phyloP scores from a whole-genome alignment of 2,888 invertebrate genomes.

The Apeira syringaria region DNA sequence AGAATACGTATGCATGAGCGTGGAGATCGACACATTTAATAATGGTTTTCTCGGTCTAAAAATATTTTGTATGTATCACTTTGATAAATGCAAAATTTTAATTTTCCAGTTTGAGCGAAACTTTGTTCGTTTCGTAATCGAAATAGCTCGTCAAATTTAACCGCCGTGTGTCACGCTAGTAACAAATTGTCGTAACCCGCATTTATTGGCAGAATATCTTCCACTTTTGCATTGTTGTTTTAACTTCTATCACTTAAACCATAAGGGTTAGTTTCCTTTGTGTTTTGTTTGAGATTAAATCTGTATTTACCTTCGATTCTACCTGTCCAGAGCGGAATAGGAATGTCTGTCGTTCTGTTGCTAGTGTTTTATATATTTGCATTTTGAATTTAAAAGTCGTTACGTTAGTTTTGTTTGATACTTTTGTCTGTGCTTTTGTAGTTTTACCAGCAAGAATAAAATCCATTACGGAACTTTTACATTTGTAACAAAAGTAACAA shows the following conservation, averaged over 20 bases:
- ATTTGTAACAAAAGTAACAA: too few species aligned
- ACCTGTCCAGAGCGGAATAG: slow-evolving; percentile 34
- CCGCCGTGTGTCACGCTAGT: slow-evolving; percentile 44
- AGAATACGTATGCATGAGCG: too few species aligned
- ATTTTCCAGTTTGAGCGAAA: too few species aligned
- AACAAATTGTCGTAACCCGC: slow-evolving; percentile 59
- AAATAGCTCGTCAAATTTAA: slow-evolving; percentile 33
- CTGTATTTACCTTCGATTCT: slow-evolving; percentile 34
- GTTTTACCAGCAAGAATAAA: background rate
- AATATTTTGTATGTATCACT: too few species aligned
- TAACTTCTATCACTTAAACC: slow-evolving; percentile 22
- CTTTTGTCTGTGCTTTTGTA: slow-evolving; percentile 14
- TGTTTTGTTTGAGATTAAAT: slow-evolving; percentile 23
- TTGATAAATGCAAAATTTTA: too few species aligned
- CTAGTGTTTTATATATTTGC: slow-evolving; percentile 28
- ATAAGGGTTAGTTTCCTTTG: slow-evolving; percentile 28
- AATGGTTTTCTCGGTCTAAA: too few species aligned
- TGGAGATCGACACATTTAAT: too few species aligned
- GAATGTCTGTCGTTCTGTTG: slow-evolving; percentile 31
- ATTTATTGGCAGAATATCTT: slow-evolving; percentile 54
- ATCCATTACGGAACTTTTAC: too few species aligned
- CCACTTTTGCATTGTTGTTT: slow-evolving; percentile 16
- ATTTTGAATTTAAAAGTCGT: slow-evolving; percentile 30
- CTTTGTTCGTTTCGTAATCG: too few species aligned
- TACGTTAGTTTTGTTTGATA: slow-evolving; percentile 19